Evolutionary conservation across 1,140 invertebrate species (phyloP).

Genomic region (Bemisia tabaci): DNA sequence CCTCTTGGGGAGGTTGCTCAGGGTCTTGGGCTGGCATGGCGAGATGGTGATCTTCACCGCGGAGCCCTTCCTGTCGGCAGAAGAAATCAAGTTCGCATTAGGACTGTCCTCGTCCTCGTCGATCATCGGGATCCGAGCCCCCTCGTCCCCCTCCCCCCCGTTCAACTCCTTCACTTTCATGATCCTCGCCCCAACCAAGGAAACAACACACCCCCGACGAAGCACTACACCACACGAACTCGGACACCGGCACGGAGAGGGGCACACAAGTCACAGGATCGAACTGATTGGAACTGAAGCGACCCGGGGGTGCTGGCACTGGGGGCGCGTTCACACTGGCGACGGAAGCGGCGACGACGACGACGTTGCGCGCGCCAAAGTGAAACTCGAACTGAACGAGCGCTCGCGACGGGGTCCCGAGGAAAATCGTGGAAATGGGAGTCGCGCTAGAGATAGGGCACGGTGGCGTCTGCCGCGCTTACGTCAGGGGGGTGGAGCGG

Average conservation of each 20-base stretch:
- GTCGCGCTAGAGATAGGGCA: too few relatives aligned
- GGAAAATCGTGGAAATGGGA: background rate
- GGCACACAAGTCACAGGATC: background rate
- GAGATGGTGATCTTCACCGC: slow-evolving; percentile 25
- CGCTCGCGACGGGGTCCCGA: too few relatives aligned
- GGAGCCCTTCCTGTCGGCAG: slow-evolving; percentile 17
- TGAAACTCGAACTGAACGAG: background rate
- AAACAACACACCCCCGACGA: too few relatives aligned
- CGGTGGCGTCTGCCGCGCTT: too few relatives aligned
- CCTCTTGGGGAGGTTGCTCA: slow-evolving; percentile 67
- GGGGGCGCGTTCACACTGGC: too few relatives aligned
- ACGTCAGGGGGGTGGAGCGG: too few relatives aligned
- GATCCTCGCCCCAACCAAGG: too few relatives aligned
- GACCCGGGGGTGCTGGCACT: too few relatives aligned
- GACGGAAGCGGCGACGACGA: too few relatives aligned
- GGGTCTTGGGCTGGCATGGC: slow-evolving; percentile 46
- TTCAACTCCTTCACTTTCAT: background rate
- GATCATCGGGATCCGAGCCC: background rate
- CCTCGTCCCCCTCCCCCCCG: background rate
- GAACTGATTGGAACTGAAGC: too few relatives aligned
- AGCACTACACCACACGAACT: too few relatives aligned
- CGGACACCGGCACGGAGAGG: background rate
- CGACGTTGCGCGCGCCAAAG: background rate
- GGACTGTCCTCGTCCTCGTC: background rate
- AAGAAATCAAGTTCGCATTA: background rate